Base-by-base conservation (phyloP, 2,113 vertebrate species). In the Brachionichthys hirsutus region DNA sequence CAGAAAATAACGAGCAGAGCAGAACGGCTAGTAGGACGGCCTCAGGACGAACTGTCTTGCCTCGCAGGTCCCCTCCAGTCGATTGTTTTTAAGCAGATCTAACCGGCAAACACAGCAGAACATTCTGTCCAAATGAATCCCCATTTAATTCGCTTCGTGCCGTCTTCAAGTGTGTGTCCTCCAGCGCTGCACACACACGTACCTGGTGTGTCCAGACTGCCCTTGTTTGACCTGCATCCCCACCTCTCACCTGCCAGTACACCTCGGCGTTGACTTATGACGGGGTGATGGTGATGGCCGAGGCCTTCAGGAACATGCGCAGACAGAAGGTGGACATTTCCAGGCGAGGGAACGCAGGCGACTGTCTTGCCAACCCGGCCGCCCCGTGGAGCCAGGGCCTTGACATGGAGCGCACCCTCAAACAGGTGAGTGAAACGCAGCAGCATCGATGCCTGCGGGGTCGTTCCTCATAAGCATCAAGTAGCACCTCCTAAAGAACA, bases 211-310 rank as follows among this genome's bases (percentile, higher is more conserved):
- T 30, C n/a, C n/a, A n/a, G n/a, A n/a, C n/a, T n/a, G n/a, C n/a
- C n/a, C n/a, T 44, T 50, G 44, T 51, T 55, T 35, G 42, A 48
- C 35, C 30, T 34, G 38, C 10, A 34, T 6, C 10, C 3, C 40
- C 44, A 59, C 42, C 30, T 73, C 20, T 54, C 19, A 20, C 69
- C 54, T 62, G 40, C 67, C 84, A 99, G 97, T 99, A 99, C 82
- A 98, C 97, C 12, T 99, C 97, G 14, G 97, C 97, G 15, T 54
- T 99, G 82, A 98, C 97, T 0, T 99, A 99, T 0, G 97, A 99
- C 38, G 97, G 96, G 7, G 96, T 98, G 38, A 97, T 99, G 84
- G 97, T 99, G 80, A 98, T 99, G 95, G 97, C 97, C 10, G 97
- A 99, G 88, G 97, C 97, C 12, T 99, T 99, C 83, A 92, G 97